These are phyloP conservation scores for Propithecus coquereli DNA, from an alignment of 2,113 vertebrate species.

Conservation along the genomic window DNA sequence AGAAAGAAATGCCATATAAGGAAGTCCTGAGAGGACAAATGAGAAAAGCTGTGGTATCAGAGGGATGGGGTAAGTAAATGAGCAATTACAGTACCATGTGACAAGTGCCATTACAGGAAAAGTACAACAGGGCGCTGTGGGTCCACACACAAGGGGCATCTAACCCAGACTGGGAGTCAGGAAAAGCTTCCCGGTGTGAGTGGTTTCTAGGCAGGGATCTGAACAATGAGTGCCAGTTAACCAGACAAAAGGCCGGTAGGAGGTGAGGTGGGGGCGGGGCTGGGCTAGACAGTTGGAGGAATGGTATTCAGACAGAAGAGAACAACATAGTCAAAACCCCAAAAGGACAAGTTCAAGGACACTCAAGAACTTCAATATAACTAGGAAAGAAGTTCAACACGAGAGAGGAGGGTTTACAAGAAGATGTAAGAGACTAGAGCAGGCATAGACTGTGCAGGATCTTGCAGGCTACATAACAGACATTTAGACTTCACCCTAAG, in stretches of 20 bases:
- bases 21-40: background rate
- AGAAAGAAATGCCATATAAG: background rate
- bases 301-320: background rate
- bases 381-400: background rate
- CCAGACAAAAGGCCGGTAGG: background rate
- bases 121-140: background rate
- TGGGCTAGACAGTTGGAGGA: background rate
- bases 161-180: background rate
- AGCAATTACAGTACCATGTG: fast-evolving
- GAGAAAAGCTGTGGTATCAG: background rate
- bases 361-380: background rate
- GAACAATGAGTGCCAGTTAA: background rate
- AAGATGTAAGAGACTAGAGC: background rate
- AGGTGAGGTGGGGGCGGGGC: too few relatives aligned
- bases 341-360: background rate
- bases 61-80: background rate
- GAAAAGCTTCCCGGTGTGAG: background rate
- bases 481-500: background rate
- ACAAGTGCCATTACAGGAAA: too few relatives aligned
- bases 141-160: background rate
- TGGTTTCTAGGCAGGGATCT: background rate
- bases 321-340: background rate
- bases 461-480: background rate
- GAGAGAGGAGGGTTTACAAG: background rate
- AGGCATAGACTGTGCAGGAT: fast-evolving